Percentiles rank a stretch among this genome's conserved stretches.
Evolutionary conservation across 2,888 invertebrate genomes (phyloP).

Genomic region (Gymnocheta viridis): DNA sequence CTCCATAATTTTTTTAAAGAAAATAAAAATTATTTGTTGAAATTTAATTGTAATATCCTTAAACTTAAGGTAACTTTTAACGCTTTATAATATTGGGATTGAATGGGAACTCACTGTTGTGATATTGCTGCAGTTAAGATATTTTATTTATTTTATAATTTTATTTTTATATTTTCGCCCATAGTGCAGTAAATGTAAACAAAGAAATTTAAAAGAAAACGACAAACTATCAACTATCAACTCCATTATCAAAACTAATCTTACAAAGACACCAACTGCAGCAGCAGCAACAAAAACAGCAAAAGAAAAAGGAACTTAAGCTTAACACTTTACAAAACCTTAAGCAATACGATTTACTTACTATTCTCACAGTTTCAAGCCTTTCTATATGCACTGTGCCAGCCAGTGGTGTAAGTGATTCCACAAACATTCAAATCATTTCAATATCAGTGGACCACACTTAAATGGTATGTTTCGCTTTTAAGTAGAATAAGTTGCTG

Average conservation of each 20-base stretch:
- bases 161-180: neutral
- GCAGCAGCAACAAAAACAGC: neutral
- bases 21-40: too few relatives aligned
- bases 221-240: slow-evolving; percentile 65
- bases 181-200: slow-evolving; percentile 36
- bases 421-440: slow-evolving; percentile 30
- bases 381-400: too few relatives aligned
- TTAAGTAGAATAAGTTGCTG: slow-evolving; percentile 59
- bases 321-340: slow-evolving; percentile 60
- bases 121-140: too few relatives aligned
- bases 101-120: too few relatives aligned
- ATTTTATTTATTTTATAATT: neutral
- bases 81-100: too few relatives aligned
- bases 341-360: slow-evolving; percentile 44
- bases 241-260: slow-evolving; percentile 68
- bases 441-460: slow-evolving; percentile 63
- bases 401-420: slow-evolving; percentile 13
- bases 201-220: slow-evolving; percentile 26
- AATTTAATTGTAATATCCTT: too few relatives aligned
- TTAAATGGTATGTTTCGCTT: slow-evolving; percentile 62
- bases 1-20: too few relatives aligned
- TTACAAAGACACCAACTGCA: slow-evolving; percentile 48
- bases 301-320: slow-evolving; percentile 22
- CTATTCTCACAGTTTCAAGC: neutral
- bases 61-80: too few relatives aligned